Evolutionary conservation across 2,113 vertebrate genomes (phyloP), one percentile per base, ranked within the genome.

Genomic region (Platysternon megacephalum): DNA sequence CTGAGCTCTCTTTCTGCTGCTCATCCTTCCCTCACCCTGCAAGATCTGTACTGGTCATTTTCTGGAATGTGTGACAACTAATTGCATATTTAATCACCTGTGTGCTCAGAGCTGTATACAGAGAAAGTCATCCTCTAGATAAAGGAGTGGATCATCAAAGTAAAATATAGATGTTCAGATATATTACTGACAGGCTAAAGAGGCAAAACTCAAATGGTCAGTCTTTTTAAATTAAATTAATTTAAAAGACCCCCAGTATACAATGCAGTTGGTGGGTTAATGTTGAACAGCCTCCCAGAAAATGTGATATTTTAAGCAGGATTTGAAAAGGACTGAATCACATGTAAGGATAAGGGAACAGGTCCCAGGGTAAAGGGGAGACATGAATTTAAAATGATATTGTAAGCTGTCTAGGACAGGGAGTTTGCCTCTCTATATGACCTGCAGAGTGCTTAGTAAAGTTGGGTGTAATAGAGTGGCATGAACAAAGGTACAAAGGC

Each of bases 341-440:
- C 65, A 72, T 76, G 16, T 21, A 68, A 26, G 55, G 80, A 61
- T 85, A 24, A 42, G 51, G 78, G 82, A 8, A 28, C 8, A 26
- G 24, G 16, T 26, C n/a, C n/a, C 7, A 56, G 42, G 2, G 42
- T 3, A 49, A 68, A n/a, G 49, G 17, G 26, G 4, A 46, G 65
- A 8, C 12, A 6, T 1, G 46, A 80, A 91, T 68, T 28, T 68
- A 39, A 44, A 89, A 94, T n/a, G 39, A 21, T n/a, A 19, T n/a
- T 68, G 65, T 21, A 68, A 68, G 61, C 16, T 65, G 58, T 16
- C n/a, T 68, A 68, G 16, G 61, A 68, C 32, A 19, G 35, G 61
- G 35, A 68, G 14, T 22, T 1, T 4, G 11, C 6, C 16, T 52
- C 39, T 83, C 55, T n/a, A 16, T 0, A 0, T 11, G 29, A 79